Evolutionary conservation across 2,888 invertebrate species (phyloP).

Genomic region (Parnassius glacialis): DNA sequence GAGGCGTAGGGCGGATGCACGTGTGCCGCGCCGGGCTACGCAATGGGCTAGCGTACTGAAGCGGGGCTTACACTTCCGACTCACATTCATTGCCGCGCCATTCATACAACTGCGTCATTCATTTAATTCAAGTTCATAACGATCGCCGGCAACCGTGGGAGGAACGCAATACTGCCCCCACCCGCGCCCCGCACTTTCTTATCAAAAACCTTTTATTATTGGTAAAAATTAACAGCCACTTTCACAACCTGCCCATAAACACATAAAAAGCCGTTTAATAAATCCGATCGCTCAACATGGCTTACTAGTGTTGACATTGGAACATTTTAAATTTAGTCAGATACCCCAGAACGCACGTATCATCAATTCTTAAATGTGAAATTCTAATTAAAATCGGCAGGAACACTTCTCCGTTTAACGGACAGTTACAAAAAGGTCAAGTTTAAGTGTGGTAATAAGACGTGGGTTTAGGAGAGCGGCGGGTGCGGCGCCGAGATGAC

Average conservation of each 20-base stretch:
- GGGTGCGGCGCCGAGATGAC: conserved; percentile 31
- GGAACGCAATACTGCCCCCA: conserved; percentile 55
- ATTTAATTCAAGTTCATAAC: conserved; percentile 78
- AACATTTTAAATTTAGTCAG: conserved; percentile 64
- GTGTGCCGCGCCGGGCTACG: conserved; percentile 35
- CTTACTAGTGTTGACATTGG: conserved; percentile 31
- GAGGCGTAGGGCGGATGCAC: conserved; percentile 60
- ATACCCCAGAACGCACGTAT: conserved; percentile 65
- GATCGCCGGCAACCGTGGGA: conserved; percentile 54
- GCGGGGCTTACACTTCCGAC: conserved; percentile 71
- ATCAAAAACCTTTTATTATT: conserved; percentile 53
- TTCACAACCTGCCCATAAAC: conserved; percentile 39
- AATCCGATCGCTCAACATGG: conserved; percentile 58
- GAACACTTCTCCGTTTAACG: conserved; percentile 34
- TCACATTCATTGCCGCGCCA: conserved; percentile 75
- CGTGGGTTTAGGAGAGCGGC: conserved; percentile 38
- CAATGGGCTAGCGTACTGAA: conserved; percentile 67
- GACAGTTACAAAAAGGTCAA: conserved; percentile 56
- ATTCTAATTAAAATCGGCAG: conserved; percentile 61
- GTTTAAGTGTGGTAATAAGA: conserved; percentile 50
- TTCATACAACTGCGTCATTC: conserved; percentile 77
- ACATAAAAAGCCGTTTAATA: conserved; percentile 55
- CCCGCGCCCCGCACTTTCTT: conserved; percentile 40
- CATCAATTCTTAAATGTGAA: conserved; percentile 55
- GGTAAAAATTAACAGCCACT: conserved; percentile 53